Evolutionary conservation across 2,888 invertebrate species (phyloP), one percentile per base, ranked within the genome.

Genomic region (Geophilus truncorum): DNA sequence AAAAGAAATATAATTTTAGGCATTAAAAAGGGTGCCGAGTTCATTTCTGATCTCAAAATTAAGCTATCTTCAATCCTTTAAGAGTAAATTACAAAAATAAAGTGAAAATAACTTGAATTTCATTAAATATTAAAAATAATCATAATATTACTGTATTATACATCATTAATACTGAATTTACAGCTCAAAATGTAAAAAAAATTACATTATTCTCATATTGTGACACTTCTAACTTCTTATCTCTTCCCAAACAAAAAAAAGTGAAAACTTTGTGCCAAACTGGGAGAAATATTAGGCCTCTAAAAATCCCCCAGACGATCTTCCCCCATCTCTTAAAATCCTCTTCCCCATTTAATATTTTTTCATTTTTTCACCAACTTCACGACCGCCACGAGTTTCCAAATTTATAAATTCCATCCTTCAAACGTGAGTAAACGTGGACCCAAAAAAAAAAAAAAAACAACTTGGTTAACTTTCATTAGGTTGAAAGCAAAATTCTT

Each of bases 381-480:
- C 57, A 15, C 57, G n/a, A 18, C 57, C 18, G 18, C 7, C 57
- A 57, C 57, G 18, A 57, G 18, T 57, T 18, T 57, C 57, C 57
- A 57, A 1, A 57, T 57, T 57, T 57, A 57, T 57, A 57, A 57
- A 57, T 57, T 57, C 57, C 57, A 57, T 57, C 57, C 57, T 57
- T 57, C 57, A 57, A 57, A 57, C 23, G 21, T 57, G 23, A 57
- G 57, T 21, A 45, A 7, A 62, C 1, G 1, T 1, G 25, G 10
- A 23, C 1, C 23, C 23, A 62, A 62, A 62, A 57, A 57, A 57
- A 21, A 57, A 57, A 57, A 57, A 57, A 57, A 25, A 12, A 25
- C 62, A 62, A 25, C 62, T 62, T 62, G 62, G 25, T 62, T 62
- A 62, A 62, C 62, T 62, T 62, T 62, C 62, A 62, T 62, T 62